Evolutionary conservation across 2,888 invertebrate species (phyloP).

Genomic region (Catocala sponsa): DNA sequence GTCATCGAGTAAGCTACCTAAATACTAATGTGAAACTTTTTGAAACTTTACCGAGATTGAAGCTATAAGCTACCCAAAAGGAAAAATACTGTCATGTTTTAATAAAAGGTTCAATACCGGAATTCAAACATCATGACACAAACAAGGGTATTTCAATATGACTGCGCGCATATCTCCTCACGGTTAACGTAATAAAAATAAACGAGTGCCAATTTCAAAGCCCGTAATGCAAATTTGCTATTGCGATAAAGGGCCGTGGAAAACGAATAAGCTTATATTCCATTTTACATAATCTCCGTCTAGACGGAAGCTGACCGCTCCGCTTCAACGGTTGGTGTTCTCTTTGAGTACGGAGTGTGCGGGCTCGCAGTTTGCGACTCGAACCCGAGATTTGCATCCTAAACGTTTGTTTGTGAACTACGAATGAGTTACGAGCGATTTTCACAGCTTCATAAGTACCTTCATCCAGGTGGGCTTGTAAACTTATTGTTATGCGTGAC

Average conservation of each 20-base stretch:
- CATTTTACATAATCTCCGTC: conserved; percentile 84
- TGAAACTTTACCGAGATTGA: too few species aligned
- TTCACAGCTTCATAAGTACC: conserved; percentile 67
- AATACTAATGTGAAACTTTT: too few species aligned
- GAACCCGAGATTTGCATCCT: conserved; percentile 65
- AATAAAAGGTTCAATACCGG: background rate
- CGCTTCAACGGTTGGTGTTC: conserved; percentile 55
- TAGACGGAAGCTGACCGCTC: conserved; percentile 80
- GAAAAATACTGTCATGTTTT: background rate
- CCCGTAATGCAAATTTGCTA: conserved; percentile 70
- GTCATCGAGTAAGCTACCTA: too few species aligned
- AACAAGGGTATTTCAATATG: conserved; percentile 62
- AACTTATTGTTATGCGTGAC: conserved; percentile 34
- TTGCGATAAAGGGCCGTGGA: conserved; percentile 73
- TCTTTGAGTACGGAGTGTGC: conserved; percentile 58
- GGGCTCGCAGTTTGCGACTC: conserved; percentile 41
- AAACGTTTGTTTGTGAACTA: conserved; percentile 67
- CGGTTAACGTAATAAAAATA: conserved; percentile 73
- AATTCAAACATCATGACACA: conserved; percentile 50
- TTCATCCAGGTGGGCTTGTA: conserved; percentile 61
- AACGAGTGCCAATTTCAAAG: conserved; percentile 70
- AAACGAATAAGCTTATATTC: conserved; percentile 76
- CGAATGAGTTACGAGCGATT: conserved; percentile 68
- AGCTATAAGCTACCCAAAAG: too few species aligned
- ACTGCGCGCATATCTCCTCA: conserved; percentile 63